phyloP scores from a whole-genome alignment of 2,888 invertebrate genomes.

The Argyra leucocephala region DNA sequence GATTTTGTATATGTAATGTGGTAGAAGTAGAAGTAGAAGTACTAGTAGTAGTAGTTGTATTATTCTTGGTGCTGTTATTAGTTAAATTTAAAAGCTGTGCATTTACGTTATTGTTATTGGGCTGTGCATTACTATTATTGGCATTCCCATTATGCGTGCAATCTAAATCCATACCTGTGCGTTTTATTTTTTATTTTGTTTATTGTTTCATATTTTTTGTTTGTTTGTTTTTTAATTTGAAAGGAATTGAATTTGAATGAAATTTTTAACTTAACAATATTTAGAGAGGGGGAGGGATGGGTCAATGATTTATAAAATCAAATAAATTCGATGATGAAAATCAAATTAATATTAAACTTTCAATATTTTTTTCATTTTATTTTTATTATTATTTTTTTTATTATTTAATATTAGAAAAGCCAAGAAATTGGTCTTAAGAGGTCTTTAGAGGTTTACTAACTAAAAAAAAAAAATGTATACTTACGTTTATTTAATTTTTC shows the following conservation, averaged over 20 bases:
- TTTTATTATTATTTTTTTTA: too few relatives aligned
- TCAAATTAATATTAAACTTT: too few relatives aligned
- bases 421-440: neutral
- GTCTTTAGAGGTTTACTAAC: too few relatives aligned
- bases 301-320: too few relatives aligned
- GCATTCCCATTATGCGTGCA: neutral
- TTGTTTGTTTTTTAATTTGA: neutral
- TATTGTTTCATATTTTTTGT: neutral
- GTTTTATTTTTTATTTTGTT: neutral
- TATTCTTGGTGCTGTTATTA: constrained; percentile 10
- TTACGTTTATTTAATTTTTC: constrained; percentile 58
- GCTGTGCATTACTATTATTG: neutral
- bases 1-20: neutral
- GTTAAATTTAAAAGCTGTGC: constrained; percentile 13
- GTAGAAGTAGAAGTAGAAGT: too few relatives aligned
- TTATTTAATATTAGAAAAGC: too few relatives aligned
- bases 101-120: neutral
- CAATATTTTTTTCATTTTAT: too few relatives aligned
- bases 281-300: too few relatives aligned
- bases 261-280: too few relatives aligned
- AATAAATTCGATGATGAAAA: too few relatives aligned
- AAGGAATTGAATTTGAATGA: too few relatives aligned
- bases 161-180: neutral
- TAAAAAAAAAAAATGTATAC: constrained; percentile 20
- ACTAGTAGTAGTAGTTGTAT: neutral